These are phyloP conservation scores for Hylia prasina DNA, from an alignment of 2,113 vertebrate genomes.

Conservation along the genomic window DNA sequence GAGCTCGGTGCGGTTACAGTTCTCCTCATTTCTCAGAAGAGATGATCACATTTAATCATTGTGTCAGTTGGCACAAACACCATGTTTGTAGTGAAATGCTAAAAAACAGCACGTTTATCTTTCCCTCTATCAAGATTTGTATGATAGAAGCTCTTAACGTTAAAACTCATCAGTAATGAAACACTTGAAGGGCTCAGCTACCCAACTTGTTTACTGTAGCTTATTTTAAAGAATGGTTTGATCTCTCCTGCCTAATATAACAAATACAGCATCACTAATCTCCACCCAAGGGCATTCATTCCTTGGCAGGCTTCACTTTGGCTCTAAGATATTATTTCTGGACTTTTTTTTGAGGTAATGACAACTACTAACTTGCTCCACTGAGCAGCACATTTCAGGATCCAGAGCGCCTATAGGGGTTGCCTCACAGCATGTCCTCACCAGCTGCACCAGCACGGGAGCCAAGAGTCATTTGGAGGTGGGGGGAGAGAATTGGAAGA, in stretches of 20 bases:
- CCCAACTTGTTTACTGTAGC: slow-evolving; percentile 26
- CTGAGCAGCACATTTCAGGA: background rate
- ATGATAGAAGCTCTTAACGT: background rate
- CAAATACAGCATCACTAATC: background rate
- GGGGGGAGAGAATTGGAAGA: background rate
- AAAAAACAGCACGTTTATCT: slow-evolving; percentile 45
- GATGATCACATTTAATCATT: slow-evolving; percentile 45
- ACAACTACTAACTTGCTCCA: background rate
- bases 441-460: background rate
- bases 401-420: background rate
- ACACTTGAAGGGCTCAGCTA: background rate
- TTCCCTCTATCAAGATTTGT: slow-evolving; percentile 1
- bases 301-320: background rate
- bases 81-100: slow-evolving; percentile 49
- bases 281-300: slow-evolving; percentile 18
- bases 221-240: background rate
- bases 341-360: background rate
- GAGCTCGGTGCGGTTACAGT: slow-evolving; percentile 52
- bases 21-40: slow-evolving; percentile 63
- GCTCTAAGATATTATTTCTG: slow-evolving; percentile 8
- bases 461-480: background rate
- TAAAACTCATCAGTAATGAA: background rate
- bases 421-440: slow-evolving; percentile 3
- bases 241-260: background rate
- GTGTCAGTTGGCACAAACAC: slow-evolving; percentile 67